Base-by-base conservation (phyloP, 2,113 vertebrate species). In the Chaenocephalus aceratus region DNA sequence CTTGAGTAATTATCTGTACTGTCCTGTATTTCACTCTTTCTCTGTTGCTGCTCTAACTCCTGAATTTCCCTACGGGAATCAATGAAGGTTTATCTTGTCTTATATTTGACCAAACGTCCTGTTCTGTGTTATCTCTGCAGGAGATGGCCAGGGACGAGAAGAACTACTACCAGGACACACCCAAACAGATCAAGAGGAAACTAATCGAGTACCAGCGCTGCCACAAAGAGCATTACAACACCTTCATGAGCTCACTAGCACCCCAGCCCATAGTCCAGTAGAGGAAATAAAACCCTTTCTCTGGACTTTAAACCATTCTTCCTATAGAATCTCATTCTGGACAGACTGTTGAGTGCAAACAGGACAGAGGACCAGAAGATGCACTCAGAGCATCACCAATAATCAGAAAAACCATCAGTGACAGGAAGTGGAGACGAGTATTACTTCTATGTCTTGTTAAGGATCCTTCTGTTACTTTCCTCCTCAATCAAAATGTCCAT, bases 121-220 rank as follows among this genome's bases (percentile, higher is more conserved):
- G 6, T 48, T 18, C 10, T 58, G 23, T 61, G 2, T 15, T 49
- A 5, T 68, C 61, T 34, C 58, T 64, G 12, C 86, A 99, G 97
- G 97, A 96, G 16, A 99, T 99, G 98, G 98, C 98, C 44, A 91
- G 94, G 48, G 97, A 99, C 12, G 98, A 99, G 93, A 97, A 98
- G 94, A 99, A 99, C 88, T 99, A 98, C 84, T 99, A 99, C 87
- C 98, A 99, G 93, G 98, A 99, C 84, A 99, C 97, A 0, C 98
- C 98, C 4, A 97, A 97, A 72, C 97, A 99, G 93, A 99, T 99
- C 87, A 96, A 93, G 86, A 97, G 95, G 71, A 99, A 99, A 73
- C 95, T 99, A 67, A 90, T 95, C 0, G 94, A 97, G 52, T 99
- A 98, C 82, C 96, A 96, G 66, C 95, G 96, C 4, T 97, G 96